Conservation (phyloP, 2,797 vertebrate genomes). For the Falco novaeseelandiae region DNA sequence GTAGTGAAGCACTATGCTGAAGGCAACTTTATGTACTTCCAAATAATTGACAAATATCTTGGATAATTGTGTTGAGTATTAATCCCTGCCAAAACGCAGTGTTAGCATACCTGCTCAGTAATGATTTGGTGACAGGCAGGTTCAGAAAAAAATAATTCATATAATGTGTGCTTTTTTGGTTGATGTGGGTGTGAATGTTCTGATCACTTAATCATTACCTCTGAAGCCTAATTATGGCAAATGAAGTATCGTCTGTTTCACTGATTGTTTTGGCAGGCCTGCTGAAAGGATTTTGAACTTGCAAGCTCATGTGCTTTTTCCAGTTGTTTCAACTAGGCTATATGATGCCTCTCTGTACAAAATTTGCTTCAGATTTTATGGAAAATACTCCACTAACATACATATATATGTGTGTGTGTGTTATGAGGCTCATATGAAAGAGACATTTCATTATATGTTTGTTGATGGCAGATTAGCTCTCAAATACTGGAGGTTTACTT, state of each 20-base stretch:
- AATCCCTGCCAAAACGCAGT: not conserved
- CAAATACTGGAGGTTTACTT: not conserved
- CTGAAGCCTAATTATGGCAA: slow-evolving; percentile 46
- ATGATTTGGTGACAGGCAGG: slow-evolving; percentile 15
- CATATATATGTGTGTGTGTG: not conserved
- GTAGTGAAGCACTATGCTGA: not conserved
- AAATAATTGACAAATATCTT: not conserved
- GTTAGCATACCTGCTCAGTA: not conserved
- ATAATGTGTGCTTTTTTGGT: not conserved
- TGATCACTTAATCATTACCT: slow-evolving; percentile 61
- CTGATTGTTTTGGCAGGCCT: slow-evolving; percentile 18
- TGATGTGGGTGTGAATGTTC: slow-evolving; percentile 27
- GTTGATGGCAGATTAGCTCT: not conserved
- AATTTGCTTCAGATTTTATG: not conserved
- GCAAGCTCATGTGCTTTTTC: not conserved
- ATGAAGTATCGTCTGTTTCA: slow-evolving; percentile 19
- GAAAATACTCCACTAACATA: not conserved
- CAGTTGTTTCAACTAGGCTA: not conserved
- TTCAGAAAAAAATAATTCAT: slow-evolving; percentile 40
- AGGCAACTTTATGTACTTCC: not conserved
- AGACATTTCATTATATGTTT: not conserved
- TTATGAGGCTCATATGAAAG: not conserved
- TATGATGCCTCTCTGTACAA: not conserved
- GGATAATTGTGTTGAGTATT: not conserved
- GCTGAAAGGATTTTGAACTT: slow-evolving; percentile 2